Percentiles rank a stretch among this genome's conserved stretches.
phyloP scores from a whole-genome alignment of 2,113 vertebrate species.

The Forbesichthys papilliferus region DNA sequence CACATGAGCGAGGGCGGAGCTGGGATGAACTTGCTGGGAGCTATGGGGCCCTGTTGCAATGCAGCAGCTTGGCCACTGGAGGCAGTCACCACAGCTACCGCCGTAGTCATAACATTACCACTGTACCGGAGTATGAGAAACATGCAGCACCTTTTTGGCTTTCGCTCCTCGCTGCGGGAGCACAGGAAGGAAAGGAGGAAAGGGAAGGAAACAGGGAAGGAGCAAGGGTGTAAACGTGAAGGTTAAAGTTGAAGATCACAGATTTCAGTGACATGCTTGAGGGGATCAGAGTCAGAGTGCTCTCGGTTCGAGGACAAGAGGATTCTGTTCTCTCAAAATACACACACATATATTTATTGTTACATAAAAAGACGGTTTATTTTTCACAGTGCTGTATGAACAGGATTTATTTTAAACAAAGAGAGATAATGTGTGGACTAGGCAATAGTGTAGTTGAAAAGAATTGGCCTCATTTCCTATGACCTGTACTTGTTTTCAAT shows the following conservation, averaged over 20 bases:
- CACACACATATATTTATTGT: not conserved
- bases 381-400: no score
- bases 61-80: conserved; percentile 59
- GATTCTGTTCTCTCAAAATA: not conserved
- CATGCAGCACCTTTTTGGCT: conserved; percentile 91
- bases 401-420: no score
- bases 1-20: conserved; percentile 13
- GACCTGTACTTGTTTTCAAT: no score
- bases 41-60: conserved; percentile 55
- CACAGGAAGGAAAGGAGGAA: conserved; percentile 48
- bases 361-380: no score
- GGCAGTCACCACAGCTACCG: conserved; percentile 51
- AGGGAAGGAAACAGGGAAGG: conserved; percentile 33
- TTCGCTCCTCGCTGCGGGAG: conserved; percentile 90
- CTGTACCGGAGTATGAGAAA: conserved; percentile 68
- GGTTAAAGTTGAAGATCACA: conserved; percentile 46
- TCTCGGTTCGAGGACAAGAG: conserved; percentile 4
- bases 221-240: conserved; percentile 23
- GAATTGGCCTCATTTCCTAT: no score
- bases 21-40: conserved; percentile 3
- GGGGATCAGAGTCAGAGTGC: conserved; percentile 13
- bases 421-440: no score
- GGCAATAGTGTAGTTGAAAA: no score
- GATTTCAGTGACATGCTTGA: conserved; percentile 42
- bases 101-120: conserved; percentile 51